Evolutionary conservation across 2,888 invertebrate genomes (phyloP).

Genomic region (Mechanitis messenoides): DNA sequence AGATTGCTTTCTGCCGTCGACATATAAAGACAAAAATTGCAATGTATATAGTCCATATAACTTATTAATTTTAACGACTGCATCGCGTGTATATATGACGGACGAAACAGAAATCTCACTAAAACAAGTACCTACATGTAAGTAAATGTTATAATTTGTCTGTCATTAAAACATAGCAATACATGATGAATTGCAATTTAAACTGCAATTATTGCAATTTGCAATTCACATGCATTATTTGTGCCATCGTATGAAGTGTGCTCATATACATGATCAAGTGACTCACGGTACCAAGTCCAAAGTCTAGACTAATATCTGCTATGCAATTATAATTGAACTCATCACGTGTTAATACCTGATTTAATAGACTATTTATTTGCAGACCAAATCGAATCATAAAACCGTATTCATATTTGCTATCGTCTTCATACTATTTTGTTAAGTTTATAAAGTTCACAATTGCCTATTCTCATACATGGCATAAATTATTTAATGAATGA

Average conservation of each 20-base stretch:
- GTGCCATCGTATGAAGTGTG: not conserved
- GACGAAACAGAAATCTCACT: constrained; percentile 29
- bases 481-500: too few relatives aligned
- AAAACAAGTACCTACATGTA: not conserved
- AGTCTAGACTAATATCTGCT: not conserved
- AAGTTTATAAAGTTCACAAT: too few relatives aligned
- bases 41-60: too few relatives aligned
- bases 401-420: not conserved
- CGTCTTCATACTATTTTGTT: not conserved
- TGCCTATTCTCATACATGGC: too few relatives aligned
- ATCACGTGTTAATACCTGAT: not conserved
- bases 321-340: not conserved
- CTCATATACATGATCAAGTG: not conserved
- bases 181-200: constrained; percentile 1
- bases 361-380: constrained; percentile 1
- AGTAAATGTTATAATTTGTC: not conserved
- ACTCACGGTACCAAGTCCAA: not conserved
- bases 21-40: too few relatives aligned
- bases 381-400: not conserved
- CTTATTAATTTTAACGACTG: too few relatives aligned
- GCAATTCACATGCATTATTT: not conserved
- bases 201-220: not conserved
- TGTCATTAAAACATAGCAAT: not conserved
- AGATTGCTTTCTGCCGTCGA: too few relatives aligned
- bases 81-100: constrained; percentile 45